Conservation (phyloP, 2,888 invertebrate species). For the Troides helena region DNA sequence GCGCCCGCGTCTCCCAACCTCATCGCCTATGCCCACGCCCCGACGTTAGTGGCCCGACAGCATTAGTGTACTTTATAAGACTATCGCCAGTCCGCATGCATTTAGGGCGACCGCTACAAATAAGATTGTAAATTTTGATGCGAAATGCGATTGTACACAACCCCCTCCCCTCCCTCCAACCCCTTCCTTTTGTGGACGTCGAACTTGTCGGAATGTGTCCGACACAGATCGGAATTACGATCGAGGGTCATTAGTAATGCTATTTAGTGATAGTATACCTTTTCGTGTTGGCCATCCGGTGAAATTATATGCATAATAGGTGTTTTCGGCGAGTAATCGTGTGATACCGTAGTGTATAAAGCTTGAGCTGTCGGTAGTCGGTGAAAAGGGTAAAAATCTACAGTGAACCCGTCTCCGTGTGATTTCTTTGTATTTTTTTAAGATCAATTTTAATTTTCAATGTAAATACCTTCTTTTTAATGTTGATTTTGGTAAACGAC, state of each 20-base stretch:
- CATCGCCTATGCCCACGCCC: conserved; percentile 25
- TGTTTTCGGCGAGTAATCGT: conserved; percentile 72
- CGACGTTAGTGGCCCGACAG: conserved; percentile 30
- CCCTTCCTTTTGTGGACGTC: conserved; percentile 12
- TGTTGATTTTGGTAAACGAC: conserved; percentile 63
- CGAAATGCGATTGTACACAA: conserved; percentile 1
- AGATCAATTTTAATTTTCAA: conserved; percentile 73
- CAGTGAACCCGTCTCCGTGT: conserved; percentile 75
- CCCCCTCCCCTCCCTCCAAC: background rate
- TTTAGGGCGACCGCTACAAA: conserved; percentile 28
- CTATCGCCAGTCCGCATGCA: conserved; percentile 35
- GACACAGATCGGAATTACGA: conserved; percentile 34
- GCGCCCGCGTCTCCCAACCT: conserved; percentile 27
- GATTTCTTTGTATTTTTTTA: conserved; percentile 79
- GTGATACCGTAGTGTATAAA: conserved; percentile 74
- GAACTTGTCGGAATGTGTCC: conserved; percentile 17
- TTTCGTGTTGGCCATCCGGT: conserved; percentile 67
- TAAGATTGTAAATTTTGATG: conserved; percentile 2
- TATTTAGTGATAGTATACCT: conserved; percentile 65
- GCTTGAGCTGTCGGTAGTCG: conserved; percentile 75
- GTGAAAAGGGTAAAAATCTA: conserved; percentile 72
- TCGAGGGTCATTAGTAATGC: conserved; percentile 52
- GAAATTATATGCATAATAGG: conserved; percentile 70
- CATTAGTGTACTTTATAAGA: conserved; percentile 35
- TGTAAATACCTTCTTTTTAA: conserved; percentile 72